Percentiles rank a stretch among this genome's conserved stretches.
Evolutionary conservation across 1,140 invertebrate genomes (phyloP).

Genomic region (Akabosia matsudoensis): DNA sequence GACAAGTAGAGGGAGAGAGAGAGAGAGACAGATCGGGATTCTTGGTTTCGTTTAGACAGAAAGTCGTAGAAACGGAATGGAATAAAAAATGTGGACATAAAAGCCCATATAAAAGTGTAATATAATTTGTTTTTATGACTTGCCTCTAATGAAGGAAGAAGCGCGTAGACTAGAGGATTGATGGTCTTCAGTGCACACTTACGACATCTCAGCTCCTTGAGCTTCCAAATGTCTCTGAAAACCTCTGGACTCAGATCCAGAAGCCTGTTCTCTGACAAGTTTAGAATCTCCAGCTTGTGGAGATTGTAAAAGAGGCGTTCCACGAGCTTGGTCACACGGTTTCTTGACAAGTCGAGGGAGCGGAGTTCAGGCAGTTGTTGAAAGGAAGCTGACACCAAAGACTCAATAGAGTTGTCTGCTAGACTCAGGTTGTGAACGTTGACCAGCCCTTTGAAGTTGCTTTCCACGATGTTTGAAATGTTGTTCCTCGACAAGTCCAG

Average conservation of each 20-base stretch:
- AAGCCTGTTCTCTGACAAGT: conserved; percentile 70
- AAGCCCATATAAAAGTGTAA: background rate
- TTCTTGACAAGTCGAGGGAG: conserved; percentile 65
- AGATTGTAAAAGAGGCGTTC: conserved; percentile 66
- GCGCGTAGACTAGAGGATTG: conserved; percentile 71
- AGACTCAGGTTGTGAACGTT: conserved; percentile 54
- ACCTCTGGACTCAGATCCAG: conserved; percentile 68
- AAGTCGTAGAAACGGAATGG: too few relatives aligned
- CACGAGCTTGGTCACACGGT: conserved; percentile 65
- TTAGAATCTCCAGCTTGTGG: conserved; percentile 63
- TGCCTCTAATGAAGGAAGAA: conserved; percentile 60
- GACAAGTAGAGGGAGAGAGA: too few relatives aligned
- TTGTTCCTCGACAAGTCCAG: conserved; percentile 74
- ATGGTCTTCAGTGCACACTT: conserved; percentile 66
- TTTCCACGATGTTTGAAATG: conserved; percentile 62
- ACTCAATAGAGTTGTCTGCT: conserved; percentile 56
- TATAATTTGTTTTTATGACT: background rate
- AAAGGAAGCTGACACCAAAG: conserved; percentile 67
- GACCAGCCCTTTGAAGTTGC: conserved; percentile 50
- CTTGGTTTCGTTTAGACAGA: too few relatives aligned
- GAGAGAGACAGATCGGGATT: background rate
- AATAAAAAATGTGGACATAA: background rate
- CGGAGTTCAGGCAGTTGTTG: conserved; percentile 62
- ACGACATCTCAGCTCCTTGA: conserved; percentile 66
- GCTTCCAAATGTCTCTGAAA: conserved; percentile 65